Evolutionary conservation across 2,888 invertebrate genomes (phyloP), one percentile per base, ranked within the genome.

Genomic region (Hymenopus coronatus): DNA sequence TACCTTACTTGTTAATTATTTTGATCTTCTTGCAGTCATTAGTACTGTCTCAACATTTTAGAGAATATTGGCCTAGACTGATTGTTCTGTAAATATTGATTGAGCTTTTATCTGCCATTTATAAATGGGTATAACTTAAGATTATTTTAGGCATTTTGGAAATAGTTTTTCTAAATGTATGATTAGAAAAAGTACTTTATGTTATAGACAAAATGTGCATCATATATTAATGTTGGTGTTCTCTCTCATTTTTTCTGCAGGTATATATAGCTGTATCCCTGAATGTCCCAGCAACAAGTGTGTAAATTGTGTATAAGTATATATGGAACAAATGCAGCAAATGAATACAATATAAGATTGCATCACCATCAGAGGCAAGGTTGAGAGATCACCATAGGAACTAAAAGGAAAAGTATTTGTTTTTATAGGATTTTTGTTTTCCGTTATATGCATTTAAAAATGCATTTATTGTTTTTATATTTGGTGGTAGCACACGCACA

Each of bases 361-460:
- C 54, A 70, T 70, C 54, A 70, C 54, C 14, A 70, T 20, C 54
- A 70, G 54, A 70, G 40, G 54, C 54, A 70, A 70, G 4, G 54
- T 70, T 4, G 25, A 15, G 20, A 70, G 54, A 70, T 20, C 54
- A 70, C 6, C 3, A 14, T 70, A 70, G 1, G 12, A 40, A 12
- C 40, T 40, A 12, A 70, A 70, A 70, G 20, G 54, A 70, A 20
- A 70, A 70, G 20, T 15, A 20, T 28, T 87, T 30, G 27, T 33
- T 33, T 28, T 87, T 33, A 82, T 15, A 28, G n/a, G 25, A n/a
- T 87, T 87, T 28, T 82, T 3, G 9, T 87, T 85, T 82, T 82
- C 33, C 27, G 87, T 87, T 87, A 82, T 33, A n/a, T 87, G 87
- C 87, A 86, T 86, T 86, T 86, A 86, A 86, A 86, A 86, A 86